phyloP scores from a whole-genome alignment of 2,113 vertebrate species.

The Calidris pugnax region DNA sequence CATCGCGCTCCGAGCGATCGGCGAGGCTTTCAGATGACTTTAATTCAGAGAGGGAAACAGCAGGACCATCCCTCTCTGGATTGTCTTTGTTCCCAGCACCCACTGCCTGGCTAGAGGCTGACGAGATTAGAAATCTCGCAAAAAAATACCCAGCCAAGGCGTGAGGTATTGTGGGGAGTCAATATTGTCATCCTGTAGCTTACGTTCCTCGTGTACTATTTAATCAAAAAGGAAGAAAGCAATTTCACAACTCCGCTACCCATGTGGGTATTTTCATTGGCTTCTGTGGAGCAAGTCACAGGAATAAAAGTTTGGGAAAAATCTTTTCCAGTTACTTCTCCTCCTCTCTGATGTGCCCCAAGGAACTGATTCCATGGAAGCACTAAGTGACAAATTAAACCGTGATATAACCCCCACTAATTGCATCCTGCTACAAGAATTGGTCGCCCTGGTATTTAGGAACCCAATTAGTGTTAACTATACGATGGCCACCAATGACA shows the following conservation, averaged over 20 bases:
- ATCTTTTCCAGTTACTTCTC: neutral
- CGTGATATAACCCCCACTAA: neutral
- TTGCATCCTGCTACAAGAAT: neutral
- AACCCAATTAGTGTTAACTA: neutral
- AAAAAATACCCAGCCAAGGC: neutral
- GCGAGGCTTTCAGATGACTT: neutral
- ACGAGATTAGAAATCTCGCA: neutral
- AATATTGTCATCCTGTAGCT: neutral
- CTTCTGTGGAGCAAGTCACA: neutral
- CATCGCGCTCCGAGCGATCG: neutral
- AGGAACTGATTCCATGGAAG: neutral
- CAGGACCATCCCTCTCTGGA: neutral
- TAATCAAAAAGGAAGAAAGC: neutral
- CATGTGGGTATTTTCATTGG: neutral
- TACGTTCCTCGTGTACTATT: neutral
- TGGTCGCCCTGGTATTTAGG: neutral
- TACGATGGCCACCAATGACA: neutral
- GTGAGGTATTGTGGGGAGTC: fast-evolving
- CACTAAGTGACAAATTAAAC: neutral
- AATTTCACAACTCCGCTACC: neutral
- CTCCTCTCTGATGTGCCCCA: neutral
- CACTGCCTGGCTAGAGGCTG: neutral
- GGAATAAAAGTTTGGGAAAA: neutral
- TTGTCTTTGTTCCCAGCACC: constrained; percentile 23
- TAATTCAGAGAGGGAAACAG: neutral